Base-by-base conservation (phyloP, 2,797 vertebrate species). In the Cyprinodon diabolis region DNA sequence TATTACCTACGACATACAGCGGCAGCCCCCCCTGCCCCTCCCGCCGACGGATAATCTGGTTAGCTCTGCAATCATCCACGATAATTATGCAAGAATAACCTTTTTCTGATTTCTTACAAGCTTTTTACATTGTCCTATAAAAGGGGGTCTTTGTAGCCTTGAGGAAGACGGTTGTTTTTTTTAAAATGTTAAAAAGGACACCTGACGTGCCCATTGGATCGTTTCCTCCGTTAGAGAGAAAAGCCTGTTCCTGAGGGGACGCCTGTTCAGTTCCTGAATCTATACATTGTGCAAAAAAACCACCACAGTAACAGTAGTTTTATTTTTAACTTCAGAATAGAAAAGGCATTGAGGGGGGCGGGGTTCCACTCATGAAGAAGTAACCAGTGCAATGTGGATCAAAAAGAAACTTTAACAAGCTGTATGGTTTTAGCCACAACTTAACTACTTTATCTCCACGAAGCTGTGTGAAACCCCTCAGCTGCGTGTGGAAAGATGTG, bases 1-100 rank as follows among this genome's bases (percentile, higher is more conserved):
- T 9, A 91, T 43, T 8, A 43, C 40, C 40, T 43, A 80, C 81
- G 76, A 90, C 84, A 90, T 84, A 82, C 88, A 89, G 87, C 93
- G 83, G 83, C 79, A 83, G 80, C 76, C 85, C 62, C 62, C 40
- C 14, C 11, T 11, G 6, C 45, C 45, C 45, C 45, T 47, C 5
- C 45, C 45, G 6, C 66, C 23, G 73, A 71, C 83, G 75, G 86
- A 85, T 68, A 77, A 87, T 81, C 83, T 79, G 90, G 86, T 90
- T 82, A 62, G 73, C 80, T 86, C 75, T 88, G 83, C 86, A 84
- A 77, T 91, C 87, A 85, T 88, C 87, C 86, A 76, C 81, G 90
- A 89, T 77, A 89, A 93, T 93, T 94, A 94, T 94, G 93, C 93
- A 94, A 94, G 91, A 87, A 83, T 93, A 92, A 91, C 81, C 85